A percentile compares a stretch with the other conserved stretches of the same genome.
Conservation (phyloP, 2,113 vertebrate genomes). For the Recurvirostra avosetta region DNA sequence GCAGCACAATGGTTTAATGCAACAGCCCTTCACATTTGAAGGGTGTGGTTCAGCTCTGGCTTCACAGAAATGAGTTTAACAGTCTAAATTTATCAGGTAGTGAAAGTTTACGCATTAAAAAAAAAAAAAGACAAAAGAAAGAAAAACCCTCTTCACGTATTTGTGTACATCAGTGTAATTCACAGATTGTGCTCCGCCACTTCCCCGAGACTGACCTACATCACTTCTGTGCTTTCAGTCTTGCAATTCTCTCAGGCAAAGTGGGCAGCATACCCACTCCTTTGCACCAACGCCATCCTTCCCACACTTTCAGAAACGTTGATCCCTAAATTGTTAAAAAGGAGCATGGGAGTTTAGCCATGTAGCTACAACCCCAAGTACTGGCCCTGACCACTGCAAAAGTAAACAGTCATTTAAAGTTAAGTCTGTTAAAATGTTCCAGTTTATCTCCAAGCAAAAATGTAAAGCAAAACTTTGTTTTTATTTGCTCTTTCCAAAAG, state of each 20-base stretch:
- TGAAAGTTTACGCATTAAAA: neutral
- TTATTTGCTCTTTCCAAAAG: slow-evolving; percentile 3
- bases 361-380: neutral
- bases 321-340: neutral
- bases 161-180: neutral
- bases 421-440: neutral
- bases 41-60: neutral
- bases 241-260: neutral
- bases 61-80: neutral
- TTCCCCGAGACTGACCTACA: neutral
- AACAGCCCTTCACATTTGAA: neutral
- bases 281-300: neutral
- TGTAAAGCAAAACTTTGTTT: slow-evolving; percentile 1
- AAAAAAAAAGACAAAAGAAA: neutral
- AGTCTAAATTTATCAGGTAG: neutral
- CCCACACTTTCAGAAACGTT: neutral
- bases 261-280: neutral
- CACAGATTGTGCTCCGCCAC: neutral
- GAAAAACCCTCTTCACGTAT: neutral
- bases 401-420: slow-evolving; percentile 10
- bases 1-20: neutral
- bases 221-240: neutral
- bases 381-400: neutral
- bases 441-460: slow-evolving; percentile 4
- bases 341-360: neutral